Evolutionary conservation across 2,797 vertebrate genomes (phyloP).

Genomic region (Enteromius argenteus): DNA sequence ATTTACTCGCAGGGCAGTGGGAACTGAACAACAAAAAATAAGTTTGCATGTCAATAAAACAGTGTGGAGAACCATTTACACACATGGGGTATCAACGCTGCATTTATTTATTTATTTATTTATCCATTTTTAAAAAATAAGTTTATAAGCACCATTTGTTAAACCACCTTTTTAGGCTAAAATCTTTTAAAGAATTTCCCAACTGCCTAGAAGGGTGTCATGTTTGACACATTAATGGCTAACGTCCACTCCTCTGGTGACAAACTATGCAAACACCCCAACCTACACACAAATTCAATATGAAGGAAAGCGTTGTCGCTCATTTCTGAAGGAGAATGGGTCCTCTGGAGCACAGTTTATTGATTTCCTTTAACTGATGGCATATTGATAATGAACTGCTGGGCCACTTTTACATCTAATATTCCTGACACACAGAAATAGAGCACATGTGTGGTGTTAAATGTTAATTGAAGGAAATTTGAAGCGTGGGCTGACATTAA

Average conservation of each 20-base stretch:
- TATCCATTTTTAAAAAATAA: not conserved
- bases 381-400: slow-evolving; percentile 62
- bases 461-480: slow-evolving; percentile 74
- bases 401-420: slow-evolving; percentile 67
- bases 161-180: not conserved
- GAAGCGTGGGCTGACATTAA: slow-evolving; percentile 73
- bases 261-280: slow-evolving; percentile 12
- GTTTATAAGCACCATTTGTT: not conserved
- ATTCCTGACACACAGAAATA: slow-evolving; percentile 68
- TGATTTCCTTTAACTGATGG: slow-evolving; percentile 69
- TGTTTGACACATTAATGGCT: slow-evolving; percentile 21
- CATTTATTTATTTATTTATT: not conserved
- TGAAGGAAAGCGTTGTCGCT: slow-evolving; percentile 25
- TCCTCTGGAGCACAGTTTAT: slow-evolving; percentile 58
- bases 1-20: slow-evolving; percentile 81
- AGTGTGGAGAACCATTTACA: not conserved
- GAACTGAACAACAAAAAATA: slow-evolving; percentile 71
- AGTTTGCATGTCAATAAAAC: not conserved
- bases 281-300: slow-evolving; percentile 32
- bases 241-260: slow-evolving; percentile 20
- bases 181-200: not conserved
- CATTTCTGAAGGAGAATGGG: slow-evolving; percentile 64
- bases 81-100: not conserved
- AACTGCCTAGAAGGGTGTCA: not conserved
- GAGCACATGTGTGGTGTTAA: slow-evolving; percentile 65